Percentiles rank a stretch among this genome's conserved stretches.
phyloP scores from a whole-genome alignment of 2,113 vertebrate species.

The Tichodroma muraria region DNA sequence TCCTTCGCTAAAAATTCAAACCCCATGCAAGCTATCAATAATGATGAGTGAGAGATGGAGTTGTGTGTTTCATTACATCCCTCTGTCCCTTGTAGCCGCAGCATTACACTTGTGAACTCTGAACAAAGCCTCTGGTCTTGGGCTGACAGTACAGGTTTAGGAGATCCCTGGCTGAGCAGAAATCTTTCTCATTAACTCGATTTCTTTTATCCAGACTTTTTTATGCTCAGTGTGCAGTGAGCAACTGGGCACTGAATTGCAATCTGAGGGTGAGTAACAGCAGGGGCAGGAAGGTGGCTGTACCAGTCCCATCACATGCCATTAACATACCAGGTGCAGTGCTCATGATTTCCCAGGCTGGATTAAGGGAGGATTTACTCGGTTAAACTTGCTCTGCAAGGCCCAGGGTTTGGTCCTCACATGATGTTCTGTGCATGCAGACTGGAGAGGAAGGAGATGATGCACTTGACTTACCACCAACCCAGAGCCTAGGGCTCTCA shows the following conservation, averaged over 20 bases:
- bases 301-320: background rate
- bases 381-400: conserved; percentile 22
- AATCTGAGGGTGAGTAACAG: background rate
- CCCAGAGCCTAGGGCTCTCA: background rate
- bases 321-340: conserved; percentile 29
- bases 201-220: background rate
- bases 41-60: background rate
- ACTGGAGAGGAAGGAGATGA: background rate
- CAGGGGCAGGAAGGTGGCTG: background rate
- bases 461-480: background rate
- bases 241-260: background rate
- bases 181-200: background rate
- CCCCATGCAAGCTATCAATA: background rate
- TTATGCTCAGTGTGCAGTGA: background rate
- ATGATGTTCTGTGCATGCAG: background rate
- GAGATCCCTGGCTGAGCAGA: background rate
- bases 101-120: background rate
- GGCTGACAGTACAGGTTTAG: background rate
- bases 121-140: background rate
- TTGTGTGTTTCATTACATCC: background rate
- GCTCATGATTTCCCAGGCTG: conserved; percentile 1
- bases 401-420: background rate
- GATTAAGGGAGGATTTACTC: background rate
- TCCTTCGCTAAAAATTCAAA: background rate
- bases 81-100: background rate